phyloP scores from a whole-genome alignment of 2,888 invertebrate species.

The Allolobophora icterica region DNA sequence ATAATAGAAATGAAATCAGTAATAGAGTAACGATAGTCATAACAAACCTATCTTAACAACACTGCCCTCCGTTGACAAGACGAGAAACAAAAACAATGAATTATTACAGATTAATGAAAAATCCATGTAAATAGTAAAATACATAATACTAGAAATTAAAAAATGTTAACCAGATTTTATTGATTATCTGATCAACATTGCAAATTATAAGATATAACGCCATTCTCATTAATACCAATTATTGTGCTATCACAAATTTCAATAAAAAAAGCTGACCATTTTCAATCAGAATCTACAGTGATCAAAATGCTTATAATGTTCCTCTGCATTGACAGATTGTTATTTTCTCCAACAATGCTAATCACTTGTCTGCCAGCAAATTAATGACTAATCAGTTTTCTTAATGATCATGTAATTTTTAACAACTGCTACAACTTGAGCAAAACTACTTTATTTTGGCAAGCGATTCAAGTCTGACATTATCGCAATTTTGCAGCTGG shows the following conservation, averaged over 20 bases:
- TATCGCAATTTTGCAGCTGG: neutral
- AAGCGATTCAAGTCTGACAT: neutral
- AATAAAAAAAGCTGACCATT: neutral
- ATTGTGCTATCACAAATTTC: neutral
- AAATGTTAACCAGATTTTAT: neutral
- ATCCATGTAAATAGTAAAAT: conserved; percentile 2
- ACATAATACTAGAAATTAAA: neutral
- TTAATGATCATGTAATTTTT: no score
- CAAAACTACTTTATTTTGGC: conserved; percentile 1
- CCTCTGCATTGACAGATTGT: neutral
- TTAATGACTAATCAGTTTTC: conserved; percentile 6
- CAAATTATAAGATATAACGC: neutral
- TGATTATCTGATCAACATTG: neutral
- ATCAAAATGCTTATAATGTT: neutral
- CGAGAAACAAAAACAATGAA: neutral
- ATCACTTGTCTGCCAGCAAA: neutral
- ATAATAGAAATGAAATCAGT: neutral
- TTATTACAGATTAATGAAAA: neutral
- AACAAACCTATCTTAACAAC: neutral
- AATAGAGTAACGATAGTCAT: neutral
- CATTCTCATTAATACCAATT: neutral
- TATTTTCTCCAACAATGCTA: neutral
- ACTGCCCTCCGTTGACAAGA: neutral
- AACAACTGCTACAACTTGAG: neutral
- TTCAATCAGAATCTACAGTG: neutral